A percentile compares a stretch with the other conserved stretches of the same genome.
Evolutionary conservation across 92 coral and sea anemone species (phyloP).

Genomic region (Bergia puertoricense): DNA sequence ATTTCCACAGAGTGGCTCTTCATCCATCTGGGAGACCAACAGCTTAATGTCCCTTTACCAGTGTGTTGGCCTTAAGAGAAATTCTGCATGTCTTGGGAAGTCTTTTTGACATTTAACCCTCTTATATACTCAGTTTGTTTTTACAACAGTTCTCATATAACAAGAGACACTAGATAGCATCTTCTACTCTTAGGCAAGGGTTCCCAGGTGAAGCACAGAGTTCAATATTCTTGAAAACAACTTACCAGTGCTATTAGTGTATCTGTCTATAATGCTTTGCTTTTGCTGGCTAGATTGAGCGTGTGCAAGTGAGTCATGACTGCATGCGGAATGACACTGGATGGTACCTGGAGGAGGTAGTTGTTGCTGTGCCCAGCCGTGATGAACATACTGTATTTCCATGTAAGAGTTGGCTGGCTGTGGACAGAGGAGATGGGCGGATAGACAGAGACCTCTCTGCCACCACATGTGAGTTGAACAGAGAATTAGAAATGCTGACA

Average conservation of each 20-base stretch:
- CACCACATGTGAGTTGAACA: slow-evolving; percentile 70
- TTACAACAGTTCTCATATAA: background rate
- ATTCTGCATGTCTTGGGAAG: too few species aligned
- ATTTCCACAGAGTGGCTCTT: too few species aligned
- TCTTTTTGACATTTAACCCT: too few species aligned
- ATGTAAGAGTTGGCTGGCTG: slow-evolving; percentile 88
- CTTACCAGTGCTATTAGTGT: background rate
- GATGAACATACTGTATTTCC: slow-evolving; percentile 97
- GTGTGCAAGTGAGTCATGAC: slow-evolving; percentile 91
- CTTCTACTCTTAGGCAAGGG: too few species aligned
- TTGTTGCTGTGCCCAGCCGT: slow-evolving; percentile 94
- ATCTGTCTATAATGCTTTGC: too few species aligned
- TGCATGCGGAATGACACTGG: slow-evolving; percentile 71
- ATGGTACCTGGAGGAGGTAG: slow-evolving; percentile 96
- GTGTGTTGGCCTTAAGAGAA: too few species aligned
- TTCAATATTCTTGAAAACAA: too few species aligned
- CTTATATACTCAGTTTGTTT: too few species aligned
- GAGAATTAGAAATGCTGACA: background rate
- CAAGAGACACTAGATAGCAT: background rate
- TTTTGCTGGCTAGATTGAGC: slow-evolving; percentile 71
- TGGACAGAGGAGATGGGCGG: slow-evolving; percentile 85
- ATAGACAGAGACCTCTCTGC: slow-evolving; percentile 85
- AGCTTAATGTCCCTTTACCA: too few species aligned
- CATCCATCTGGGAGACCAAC: too few species aligned
- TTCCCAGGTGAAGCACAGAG: too few species aligned